Percentiles rank a stretch among this genome's conserved stretches.
These are phyloP conservation scores for Mactromeris polynyma DNA, from an alignment of 2,888 invertebrate genomes.

Conservation along the genomic window DNA sequence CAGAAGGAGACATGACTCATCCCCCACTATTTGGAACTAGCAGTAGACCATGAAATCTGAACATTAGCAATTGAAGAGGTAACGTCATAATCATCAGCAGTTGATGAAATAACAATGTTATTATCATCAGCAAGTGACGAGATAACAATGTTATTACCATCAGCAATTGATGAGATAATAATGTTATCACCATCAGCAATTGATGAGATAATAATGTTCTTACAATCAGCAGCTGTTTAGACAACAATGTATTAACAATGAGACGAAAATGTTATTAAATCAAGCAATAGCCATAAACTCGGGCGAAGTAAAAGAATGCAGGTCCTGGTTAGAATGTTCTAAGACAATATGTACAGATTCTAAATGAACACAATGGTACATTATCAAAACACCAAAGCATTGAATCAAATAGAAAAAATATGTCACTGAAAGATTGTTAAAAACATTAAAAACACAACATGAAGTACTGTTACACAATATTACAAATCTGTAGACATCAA, in stretches of 20 bases:
- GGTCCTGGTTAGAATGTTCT: not conserved
- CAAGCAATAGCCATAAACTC: not conserved
- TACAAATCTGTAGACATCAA: not conserved
- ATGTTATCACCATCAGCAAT: not conserved
- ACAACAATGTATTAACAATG: too few relatives aligned
- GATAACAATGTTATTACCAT: not conserved
- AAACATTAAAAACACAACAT: slow-evolving; percentile 10
- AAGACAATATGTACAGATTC: not conserved
- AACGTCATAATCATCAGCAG: not conserved
- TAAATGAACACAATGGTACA: not conserved
- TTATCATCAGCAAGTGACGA: not conserved
- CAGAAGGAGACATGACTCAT: too few relatives aligned
- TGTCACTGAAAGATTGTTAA: not conserved
- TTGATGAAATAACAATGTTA: not conserved
- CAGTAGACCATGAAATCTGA: too few relatives aligned
- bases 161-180: not conserved
- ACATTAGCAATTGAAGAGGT: too few relatives aligned
- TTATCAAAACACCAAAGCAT: not conserved
- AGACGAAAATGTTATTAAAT: not conserved
- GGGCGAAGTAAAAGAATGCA: not conserved
- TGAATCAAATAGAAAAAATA: not conserved
- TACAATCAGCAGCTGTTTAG: too few relatives aligned
- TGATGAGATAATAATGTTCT: not conserved
- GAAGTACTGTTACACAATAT: not conserved
- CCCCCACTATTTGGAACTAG: too few relatives aligned